Evolutionary conservation across 1,140 invertebrate genomes (phyloP).

Genomic region (Cherax destructor): DNA sequence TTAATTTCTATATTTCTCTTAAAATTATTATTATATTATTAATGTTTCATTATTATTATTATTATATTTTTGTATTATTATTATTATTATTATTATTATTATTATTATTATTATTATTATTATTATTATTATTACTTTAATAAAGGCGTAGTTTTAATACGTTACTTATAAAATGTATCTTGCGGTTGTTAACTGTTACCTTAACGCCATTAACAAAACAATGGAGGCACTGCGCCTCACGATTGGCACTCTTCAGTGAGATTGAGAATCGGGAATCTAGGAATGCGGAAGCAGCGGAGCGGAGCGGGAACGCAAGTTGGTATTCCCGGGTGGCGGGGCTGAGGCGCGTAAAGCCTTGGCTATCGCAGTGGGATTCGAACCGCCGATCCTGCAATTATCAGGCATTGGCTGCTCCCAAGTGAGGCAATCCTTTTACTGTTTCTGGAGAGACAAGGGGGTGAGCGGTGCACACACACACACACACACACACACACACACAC

Average conservation of each 20-base stretch:
- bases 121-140: too few species aligned
- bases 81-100: too few species aligned
- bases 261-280: slow-evolving; percentile 5
- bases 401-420: background rate
- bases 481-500: too few species aligned
- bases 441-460: background rate
- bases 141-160: too few species aligned
- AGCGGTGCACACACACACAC: background rate
- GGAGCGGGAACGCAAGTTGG: background rate
- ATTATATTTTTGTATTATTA: too few species aligned
- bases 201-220: background rate
- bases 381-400: background rate
- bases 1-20: too few species aligned
- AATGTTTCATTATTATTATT: too few species aligned
- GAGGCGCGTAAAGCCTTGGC: background rate
- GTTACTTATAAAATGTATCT: background rate
- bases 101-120: too few species aligned
- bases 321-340: background rate
- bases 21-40: too few species aligned
- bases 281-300: background rate
- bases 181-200: background rate
- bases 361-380: background rate
- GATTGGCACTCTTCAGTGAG: background rate
- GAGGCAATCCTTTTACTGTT: background rate
- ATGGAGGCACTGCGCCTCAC: background rate